Conservation (phyloP, 35 echinoderm and acorn worm genomes). For the Stichopus chloronotus region DNA sequence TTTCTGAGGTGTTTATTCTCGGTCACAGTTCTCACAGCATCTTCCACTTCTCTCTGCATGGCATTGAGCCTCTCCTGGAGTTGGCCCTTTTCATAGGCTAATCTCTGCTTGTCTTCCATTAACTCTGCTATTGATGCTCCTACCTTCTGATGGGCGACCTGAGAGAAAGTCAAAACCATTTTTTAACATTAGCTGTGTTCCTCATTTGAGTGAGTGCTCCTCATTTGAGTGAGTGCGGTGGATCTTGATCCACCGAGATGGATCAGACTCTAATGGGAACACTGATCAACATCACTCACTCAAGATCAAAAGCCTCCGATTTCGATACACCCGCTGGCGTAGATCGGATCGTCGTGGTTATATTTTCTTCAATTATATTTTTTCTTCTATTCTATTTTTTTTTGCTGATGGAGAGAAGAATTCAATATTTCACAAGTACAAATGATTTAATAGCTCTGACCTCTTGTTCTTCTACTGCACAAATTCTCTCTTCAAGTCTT, state of each 20-base stretch:
- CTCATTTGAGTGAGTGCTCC: too few relatives aligned
- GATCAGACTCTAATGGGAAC: too few relatives aligned
- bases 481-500: constrained; percentile 77
- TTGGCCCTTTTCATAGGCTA: constrained; percentile 92
- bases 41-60: constrained; percentile 65
- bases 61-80: constrained; percentile 72
- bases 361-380: too few relatives aligned
- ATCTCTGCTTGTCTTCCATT: constrained; percentile 81
- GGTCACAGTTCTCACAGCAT: constrained; percentile 47
- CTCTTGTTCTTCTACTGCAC: constrained; percentile 82
- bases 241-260: too few relatives aligned
- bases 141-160: constrained; percentile 76
- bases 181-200: neutral
- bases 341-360: too few relatives aligned
- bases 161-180: neutral
- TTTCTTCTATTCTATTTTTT: neutral
- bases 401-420: too few relatives aligned
- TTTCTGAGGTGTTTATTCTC: constrained; percentile 71
- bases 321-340: too few relatives aligned
- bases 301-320: too few relatives aligned
- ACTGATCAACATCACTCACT: too few relatives aligned
- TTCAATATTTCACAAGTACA: too few relatives aligned
- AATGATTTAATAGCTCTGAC: constrained; percentile 19
- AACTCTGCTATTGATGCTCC: constrained; percentile 74
- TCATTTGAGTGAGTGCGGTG: too few relatives aligned